phyloP scores from a whole-genome alignment of 2,113 vertebrate species.

The Cephalopholis sonnerati region DNA sequence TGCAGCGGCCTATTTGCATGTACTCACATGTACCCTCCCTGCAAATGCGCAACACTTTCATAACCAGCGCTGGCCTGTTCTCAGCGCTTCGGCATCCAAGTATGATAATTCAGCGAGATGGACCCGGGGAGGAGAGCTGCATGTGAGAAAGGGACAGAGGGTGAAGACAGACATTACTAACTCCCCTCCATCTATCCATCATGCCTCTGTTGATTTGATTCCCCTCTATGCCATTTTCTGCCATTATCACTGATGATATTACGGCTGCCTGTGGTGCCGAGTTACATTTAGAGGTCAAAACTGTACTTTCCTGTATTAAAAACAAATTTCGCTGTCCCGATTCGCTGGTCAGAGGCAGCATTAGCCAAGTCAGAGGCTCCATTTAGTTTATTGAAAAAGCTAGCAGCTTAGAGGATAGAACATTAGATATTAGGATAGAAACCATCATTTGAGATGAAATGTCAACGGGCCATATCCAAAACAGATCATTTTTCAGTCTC shows the following conservation, averaged over 20 bases:
- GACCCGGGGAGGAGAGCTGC: conserved; percentile 16
- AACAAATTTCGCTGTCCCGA: conserved; percentile 70
- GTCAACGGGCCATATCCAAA: conserved; percentile 70
- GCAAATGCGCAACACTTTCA: conserved; percentile 62
- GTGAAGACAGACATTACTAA: conserved; percentile 55
- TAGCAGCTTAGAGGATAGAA: conserved; percentile 50
- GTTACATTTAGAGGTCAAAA: conserved; percentile 77
- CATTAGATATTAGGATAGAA: conserved; percentile 62
- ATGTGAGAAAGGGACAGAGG: conserved; percentile 53
- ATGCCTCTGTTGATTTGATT: conserved; percentile 68
- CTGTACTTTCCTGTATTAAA: conserved; percentile 75
- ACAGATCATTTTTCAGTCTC: conserved; percentile 70
- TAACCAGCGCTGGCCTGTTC: conserved; percentile 49
- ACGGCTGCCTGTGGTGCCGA: conserved; percentile 63
- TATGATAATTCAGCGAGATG: conserved; percentile 56
- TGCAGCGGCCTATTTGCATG: conserved; percentile 67
- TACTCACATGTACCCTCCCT: conserved; percentile 33
- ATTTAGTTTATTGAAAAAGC: conserved; percentile 74
- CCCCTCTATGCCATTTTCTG: conserved; percentile 65
- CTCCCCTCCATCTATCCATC: conserved; percentile 58
- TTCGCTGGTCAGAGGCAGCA: conserved; percentile 74
- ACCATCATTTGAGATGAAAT: conserved; percentile 64
- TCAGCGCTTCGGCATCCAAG: conserved; percentile 47
- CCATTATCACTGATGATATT: conserved; percentile 77
- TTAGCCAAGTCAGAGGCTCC: conserved; percentile 68